Evolutionary conservation across 2,113 vertebrate genomes (phyloP), one percentile per base, ranked within the genome.

Genomic region (Aythya baeri): DNA sequence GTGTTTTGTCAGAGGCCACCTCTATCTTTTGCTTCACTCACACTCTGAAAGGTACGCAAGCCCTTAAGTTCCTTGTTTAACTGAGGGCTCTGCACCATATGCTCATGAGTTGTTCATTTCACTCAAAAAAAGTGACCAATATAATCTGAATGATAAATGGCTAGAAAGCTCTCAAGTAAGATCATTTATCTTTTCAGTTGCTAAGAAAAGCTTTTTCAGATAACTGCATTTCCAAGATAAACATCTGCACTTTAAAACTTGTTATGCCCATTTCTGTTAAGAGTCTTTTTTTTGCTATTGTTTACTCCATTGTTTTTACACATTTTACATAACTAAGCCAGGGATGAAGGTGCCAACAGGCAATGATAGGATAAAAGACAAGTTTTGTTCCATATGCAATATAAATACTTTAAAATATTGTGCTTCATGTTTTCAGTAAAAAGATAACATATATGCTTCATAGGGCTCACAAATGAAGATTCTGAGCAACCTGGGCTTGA

Each of bases 131-230:
- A 87, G 43, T 88, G 83, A 91, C 75, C 83, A 94, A 55, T 91
- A 90, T 80, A 83, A 88, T 71, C 71, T 32, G 74, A 83, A 88
- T 91, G 76, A 96, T 95, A 80, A 94, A 97, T 94, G 65, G 22
- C 59, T 74, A 62, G 59, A 90, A 83, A 90, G 18, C 46, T 77
- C 46, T 80, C 63, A 71, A 59, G 75, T 55, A 91, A 90, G 44
- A 90, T 55, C 1, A 93, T 97, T 91, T 94, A 88, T 95, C 95
- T 94, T 93, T 67, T 49, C 68, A 74, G 36, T 77, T 79, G 16
- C 50, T 94, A 74, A 50, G 63, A 93, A 68, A 38, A 79, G 3
- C 43, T 25, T 82, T 95, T 83, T 83, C 63, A 79, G 67, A 90
- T 70, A 83, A 76, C 87, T 80, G 25, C 9, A 52, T 83, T 91